phyloP scores from a whole-genome alignment of 2,888 invertebrate genomes.

The Dyspetes luteomarginatus region DNA sequence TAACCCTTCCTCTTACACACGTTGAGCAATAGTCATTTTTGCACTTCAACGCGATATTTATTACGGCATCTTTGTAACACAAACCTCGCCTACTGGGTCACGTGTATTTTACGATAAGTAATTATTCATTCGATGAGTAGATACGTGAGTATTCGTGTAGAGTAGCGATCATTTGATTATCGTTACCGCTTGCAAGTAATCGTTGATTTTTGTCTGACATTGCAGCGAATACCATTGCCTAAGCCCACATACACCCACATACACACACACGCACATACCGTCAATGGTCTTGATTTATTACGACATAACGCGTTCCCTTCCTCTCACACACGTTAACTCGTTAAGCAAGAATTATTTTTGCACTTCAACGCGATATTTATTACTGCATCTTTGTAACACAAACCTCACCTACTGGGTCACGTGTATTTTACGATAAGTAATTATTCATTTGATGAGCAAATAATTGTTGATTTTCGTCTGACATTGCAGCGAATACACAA shows the following conservation, averaged over 20 bases:
- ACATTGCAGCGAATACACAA: neutral
- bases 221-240: constrained; percentile 24
- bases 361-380: constrained; percentile 51
- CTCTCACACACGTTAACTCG: constrained; percentile 19
- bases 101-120: constrained; percentile 17
- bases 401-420: constrained; percentile 26
- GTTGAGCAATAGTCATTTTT: constrained; percentile 19
- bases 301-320: constrained; percentile 53
- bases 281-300: constrained; percentile 30
- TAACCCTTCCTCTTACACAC: constrained; percentile 43
- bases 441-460: constrained; percentile 21
- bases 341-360: constrained; percentile 18
- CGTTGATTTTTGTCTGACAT: neutral
- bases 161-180: neutral
- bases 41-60: constrained; percentile 49
- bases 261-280: neutral
- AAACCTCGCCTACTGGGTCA: constrained; percentile 24
- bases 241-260: constrained; percentile 34
- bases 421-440: constrained; percentile 16
- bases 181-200: neutral
- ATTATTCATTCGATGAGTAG: constrained; percentile 15
- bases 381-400: constrained; percentile 28
- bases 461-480: neutral
- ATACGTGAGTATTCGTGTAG: neutral
- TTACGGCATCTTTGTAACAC: constrained; percentile 34